Evolutionary conservation across 2,888 invertebrate genomes (phyloP), one percentile per base, ranked within the genome.

Genomic region (Drosophila suboccidentalis): DNA sequence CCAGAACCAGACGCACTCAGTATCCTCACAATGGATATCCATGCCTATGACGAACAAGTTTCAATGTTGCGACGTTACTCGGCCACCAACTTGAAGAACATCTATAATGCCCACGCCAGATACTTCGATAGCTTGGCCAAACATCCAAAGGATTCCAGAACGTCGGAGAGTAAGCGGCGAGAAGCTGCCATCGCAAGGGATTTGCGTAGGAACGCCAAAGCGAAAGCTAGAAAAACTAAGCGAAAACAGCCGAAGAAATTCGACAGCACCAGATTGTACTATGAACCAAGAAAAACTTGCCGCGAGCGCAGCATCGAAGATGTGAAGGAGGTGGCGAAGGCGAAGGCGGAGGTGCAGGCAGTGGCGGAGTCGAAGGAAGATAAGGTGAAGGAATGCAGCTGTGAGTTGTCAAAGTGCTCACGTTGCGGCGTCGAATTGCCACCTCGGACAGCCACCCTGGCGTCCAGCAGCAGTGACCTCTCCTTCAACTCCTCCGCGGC

Each of bases 261-360:
- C n/a, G 63, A 3, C 15, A 29, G 9, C 4, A 19, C 65, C 2
- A 44, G 65, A 1, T 46, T 89, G 10, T 87, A 44, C 22, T 84
- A 83, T 47, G 5, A 51, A 5, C 89, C 82, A 2, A 63, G 78
- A 0, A 63, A 50, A 11, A 83, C 82, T 1, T 59, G 65, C 8
- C 84, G 82, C 8, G 62, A 66, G 29, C 70, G 63, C 11, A 53
- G 55, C 55, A n/a, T 57, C 11, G 55, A 41, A 17, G 29, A 59
- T 26, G 50, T 41, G 0, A 34, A n/a, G 3, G 15, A 29, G 0
- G 44, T 26, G 26, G 26, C 26, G 26, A 26, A 13, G 0, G 4
- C 11, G 19, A 13, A 13, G 29, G 4, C 0, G 34, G 13, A 2
- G 15, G 8, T 8, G 29, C 9, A 29, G 8, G 3, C 22, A 26